A percentile compares a stretch with the other conserved stretches of the same genome.
Evolutionary conservation across 2,797 vertebrate species (phyloP).

Genomic region (Spinibarbus caldwelli): DNA sequence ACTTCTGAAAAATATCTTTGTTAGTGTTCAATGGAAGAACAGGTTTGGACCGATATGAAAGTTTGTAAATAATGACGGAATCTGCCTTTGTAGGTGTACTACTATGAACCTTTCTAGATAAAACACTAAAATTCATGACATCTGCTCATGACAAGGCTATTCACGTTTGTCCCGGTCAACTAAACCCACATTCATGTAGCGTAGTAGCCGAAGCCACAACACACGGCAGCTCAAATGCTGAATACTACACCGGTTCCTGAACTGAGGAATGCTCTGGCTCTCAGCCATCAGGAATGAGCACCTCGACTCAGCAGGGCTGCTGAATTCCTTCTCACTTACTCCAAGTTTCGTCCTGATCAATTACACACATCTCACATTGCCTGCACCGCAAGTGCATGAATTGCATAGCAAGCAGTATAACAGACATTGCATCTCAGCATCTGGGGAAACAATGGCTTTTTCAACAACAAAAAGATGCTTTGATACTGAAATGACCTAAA

Average conservation of each 20-base stretch:
- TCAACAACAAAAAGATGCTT: constrained; percentile 11
- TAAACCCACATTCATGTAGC: background rate
- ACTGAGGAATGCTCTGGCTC: constrained; percentile 29
- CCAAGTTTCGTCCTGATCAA: constrained; percentile 27
- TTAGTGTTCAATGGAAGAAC: background rate
- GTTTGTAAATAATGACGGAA: background rate
- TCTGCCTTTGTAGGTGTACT: background rate
- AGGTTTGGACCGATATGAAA: background rate
- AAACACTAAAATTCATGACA: background rate
- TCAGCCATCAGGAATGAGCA: constrained; percentile 20
- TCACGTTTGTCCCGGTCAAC: background rate
- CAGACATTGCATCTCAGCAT: background rate
- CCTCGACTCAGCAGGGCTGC: background rate
- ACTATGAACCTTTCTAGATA: background rate
- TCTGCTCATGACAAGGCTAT: background rate
- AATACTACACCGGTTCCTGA: constrained; percentile 12
- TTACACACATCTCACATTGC: constrained; percentile 1
- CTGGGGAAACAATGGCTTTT: background rate
- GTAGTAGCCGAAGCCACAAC: background rate
- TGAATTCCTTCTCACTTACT: constrained; percentile 42
- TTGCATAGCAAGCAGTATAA: background rate
- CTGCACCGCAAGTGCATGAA: background rate
- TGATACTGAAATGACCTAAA: background rate
- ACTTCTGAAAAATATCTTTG: background rate
- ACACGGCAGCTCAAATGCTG: too few species aligned